phyloP scores from a whole-genome alignment of 2,888 invertebrate species.

The Diaperis boleti region DNA sequence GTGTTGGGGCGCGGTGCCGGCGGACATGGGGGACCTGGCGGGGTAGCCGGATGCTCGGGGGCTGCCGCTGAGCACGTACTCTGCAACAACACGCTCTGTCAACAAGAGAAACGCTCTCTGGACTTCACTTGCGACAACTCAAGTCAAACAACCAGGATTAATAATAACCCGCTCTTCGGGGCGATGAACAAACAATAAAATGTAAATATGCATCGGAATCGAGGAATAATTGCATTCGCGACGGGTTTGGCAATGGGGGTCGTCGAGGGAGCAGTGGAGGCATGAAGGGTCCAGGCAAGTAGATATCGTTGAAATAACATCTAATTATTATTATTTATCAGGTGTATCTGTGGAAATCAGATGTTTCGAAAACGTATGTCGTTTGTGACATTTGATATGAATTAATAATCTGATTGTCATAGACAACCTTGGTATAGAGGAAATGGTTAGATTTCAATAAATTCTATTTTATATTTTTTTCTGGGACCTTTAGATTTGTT shows the following conservation, averaged over 20 bases:
- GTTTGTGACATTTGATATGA: too few species aligned
- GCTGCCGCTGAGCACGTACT: constrained; percentile 70
- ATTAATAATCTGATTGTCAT: too few species aligned
- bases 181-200: constrained; percentile 22
- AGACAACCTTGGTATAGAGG: too few species aligned
- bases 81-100: constrained; percentile 61
- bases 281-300: too few species aligned
- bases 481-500: too few species aligned
- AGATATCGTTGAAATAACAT: too few species aligned
- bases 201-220: constrained; percentile 19
- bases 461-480: too few species aligned
- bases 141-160: constrained; percentile 42
- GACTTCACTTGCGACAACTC: constrained; percentile 30
- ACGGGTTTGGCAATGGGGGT: not conserved
- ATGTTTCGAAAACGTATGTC: too few species aligned
- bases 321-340: too few species aligned
- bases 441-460: too few species aligned
- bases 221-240: constrained; percentile 17
- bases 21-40: constrained; percentile 65
- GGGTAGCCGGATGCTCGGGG: constrained; percentile 69
- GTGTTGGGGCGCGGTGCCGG: constrained; percentile 62
- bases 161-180: constrained; percentile 29
- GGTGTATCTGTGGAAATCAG: too few species aligned
- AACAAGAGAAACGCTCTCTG: constrained; percentile 35
- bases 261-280: not conserved